Evolutionary conservation across 2,113 vertebrate genomes (phyloP).

Genomic region (Apteryx owenii): DNA sequence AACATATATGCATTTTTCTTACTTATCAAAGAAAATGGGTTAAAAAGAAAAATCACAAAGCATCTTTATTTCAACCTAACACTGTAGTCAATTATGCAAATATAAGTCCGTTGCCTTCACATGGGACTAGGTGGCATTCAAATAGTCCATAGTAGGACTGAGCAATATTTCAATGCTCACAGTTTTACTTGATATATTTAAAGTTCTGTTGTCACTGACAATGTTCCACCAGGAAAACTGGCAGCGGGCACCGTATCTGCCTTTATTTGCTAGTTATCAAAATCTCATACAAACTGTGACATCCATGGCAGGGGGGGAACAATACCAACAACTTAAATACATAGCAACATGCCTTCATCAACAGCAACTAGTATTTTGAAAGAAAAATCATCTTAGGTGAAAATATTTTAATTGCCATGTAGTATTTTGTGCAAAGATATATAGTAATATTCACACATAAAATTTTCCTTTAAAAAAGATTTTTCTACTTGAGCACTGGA

Average conservation of each 20-base stretch:
- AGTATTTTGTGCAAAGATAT: too few relatives aligned
- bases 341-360: background rate
- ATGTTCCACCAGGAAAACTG: background rate
- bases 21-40: background rate
- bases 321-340: background rate
- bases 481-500: background rate
- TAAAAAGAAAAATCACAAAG: background rate
- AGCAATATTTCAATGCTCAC: background rate
- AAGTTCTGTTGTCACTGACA: background rate
- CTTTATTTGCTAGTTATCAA: background rate
- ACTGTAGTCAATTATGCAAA: background rate
- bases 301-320: background rate
- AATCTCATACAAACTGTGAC: background rate
- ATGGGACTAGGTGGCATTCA: background rate
- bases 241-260: background rate
- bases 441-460: too few relatives aligned
- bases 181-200: background rate
- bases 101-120: background rate
- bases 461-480: background rate
- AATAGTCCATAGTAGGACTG: background rate
- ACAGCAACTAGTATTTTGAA: background rate
- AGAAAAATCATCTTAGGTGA: background rate
- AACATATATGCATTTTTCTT: background rate
- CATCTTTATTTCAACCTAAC: background rate
- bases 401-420: too few relatives aligned